Base-by-base conservation (phyloP, 23 tunicate genomes). In the Ciona savignyi region DNA sequence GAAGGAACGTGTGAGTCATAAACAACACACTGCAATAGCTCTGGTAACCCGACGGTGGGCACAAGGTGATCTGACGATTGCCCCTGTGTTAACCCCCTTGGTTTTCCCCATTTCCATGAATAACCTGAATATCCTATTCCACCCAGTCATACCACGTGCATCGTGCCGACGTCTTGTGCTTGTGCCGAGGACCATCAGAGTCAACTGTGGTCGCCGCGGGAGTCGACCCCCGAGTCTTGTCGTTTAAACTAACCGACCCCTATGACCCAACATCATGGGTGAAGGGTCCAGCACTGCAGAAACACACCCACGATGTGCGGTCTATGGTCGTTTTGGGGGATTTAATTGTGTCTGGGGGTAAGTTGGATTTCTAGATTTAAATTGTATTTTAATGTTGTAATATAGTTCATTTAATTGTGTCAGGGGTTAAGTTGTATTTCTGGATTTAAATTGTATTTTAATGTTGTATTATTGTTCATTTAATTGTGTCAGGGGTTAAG, bases 301-400 rank as follows among this genome's bases (percentile, higher is more conserved):
- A 63, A 51, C 96, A 89, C 48, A 81, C 89, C 29, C 96, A 89
- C 60, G 96, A 89, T 79, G 80, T 89, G 33, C 74, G 96, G 15
- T 78, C 96, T 19, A 27, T 89, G 15, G 84, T 74, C 2, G 25
- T 74, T 34, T 33, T 60, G 0, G 72, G 75, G 0, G 60, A 77
- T 30, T 34, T 30, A 23, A 30, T 89, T 2, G 79, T 78, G n/a
- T 89, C 96, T 19, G 96, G 89, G 27, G 96, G 89, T 77, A 68
- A 33, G 70, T 51, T 25, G 3, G 19, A 24, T 29, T 32, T 70
- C 20, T 32, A 32, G 51, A 30, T 32, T 66, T 2, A 2, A 26
- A 24, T n/a, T n/a, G n/a, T n/a, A n/a, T n/a, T n/a, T n/a, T n/a
- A n/a, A n/a, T n/a, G n/a, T n/a, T n/a, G n/a, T n/a, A n/a, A n/a